Conservation (phyloP, 2,113 vertebrate species). For the Syngnathus floridae region DNA sequence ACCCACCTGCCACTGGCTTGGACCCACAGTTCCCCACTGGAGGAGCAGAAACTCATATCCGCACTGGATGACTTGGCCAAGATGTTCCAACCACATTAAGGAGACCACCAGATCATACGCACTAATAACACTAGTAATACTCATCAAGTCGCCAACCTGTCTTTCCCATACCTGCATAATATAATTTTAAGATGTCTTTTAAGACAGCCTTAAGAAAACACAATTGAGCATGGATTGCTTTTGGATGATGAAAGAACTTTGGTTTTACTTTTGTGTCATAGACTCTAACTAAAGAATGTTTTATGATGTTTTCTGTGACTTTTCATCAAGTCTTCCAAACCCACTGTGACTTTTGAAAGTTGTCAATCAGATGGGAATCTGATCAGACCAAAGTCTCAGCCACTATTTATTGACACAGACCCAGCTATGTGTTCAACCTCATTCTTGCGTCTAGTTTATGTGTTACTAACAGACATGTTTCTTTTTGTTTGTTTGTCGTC, state of each 20-base stretch:
- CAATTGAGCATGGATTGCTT: not conserved
- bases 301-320: constrained; percentile 13
- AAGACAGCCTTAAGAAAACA: not conserved
- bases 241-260: not conserved
- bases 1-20: constrained; percentile 73
- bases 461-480: constrained; percentile 9
- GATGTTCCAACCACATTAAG: constrained; percentile 70
- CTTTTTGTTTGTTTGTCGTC: constrained; percentile 1
- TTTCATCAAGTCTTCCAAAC: not conserved
- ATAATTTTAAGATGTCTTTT: not conserved
- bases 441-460: constrained; percentile 3
- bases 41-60: constrained; percentile 73
- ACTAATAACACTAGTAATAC: constrained; percentile 26
- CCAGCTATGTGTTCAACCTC: constrained; percentile 29
- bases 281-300: constrained; percentile 2
- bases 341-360: constrained; percentile 52
- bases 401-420: constrained; percentile 12
- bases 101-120: not conserved
- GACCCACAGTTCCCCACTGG: constrained; percentile 69
- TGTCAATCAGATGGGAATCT: constrained; percentile 72
- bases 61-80: constrained; percentile 73
- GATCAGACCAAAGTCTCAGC: constrained; percentile 60
- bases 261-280: not conserved
- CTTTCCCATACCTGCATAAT: not conserved
- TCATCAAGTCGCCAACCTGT: constrained; percentile 15